Base-by-base conservation (phyloP, 64 coral and sea anemone genomes). In the Anthopleura sola region DNA sequence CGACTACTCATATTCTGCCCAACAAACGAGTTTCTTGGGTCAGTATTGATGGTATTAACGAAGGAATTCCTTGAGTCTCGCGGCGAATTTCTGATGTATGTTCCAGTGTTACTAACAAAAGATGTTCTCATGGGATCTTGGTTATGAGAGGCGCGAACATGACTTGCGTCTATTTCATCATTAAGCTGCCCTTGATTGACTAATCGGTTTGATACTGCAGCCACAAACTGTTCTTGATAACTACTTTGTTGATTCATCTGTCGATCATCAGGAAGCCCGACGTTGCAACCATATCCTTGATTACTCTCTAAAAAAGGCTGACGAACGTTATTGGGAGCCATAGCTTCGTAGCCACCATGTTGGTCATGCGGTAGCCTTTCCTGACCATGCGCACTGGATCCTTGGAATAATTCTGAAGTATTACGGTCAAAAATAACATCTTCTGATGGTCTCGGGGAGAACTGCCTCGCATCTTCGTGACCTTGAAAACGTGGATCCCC, bases 371-470 rank as follows among this genome's bases (percentile, higher is more conserved):
- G 3, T 34, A 28, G 11, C 66, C 66, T 32, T 3, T 71, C 66
- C 0, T 4, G 66, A 28, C 29, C 66, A 71, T 71, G 29, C 66
- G 31, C 29, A 71, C 31, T 15, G 28, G 66, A 7, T 11, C 20
- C 76, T 79, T 20, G 39, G 76, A 24, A 33, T 36, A 76, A 5
- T 38, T 79, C 76, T 11, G 76, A 79, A 19, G 82, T 18, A 46
- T 83, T 24, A 6, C 82, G 44, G 29, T 83, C 82, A 57, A 83
- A 83, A 37, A 83, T 83, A 60, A 83, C 55, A 56, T 83, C 82
- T 17, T 83, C 82, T 23, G 44, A 79, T 26, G 36, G 76, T 48
- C 24, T 38, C 37, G 76, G 44, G 24, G 76, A 79, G 19, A 79
- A 79, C 18, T 79, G 44, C 24, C 37, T 38, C 3, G 33, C 11